Evolutionary conservation across 2,113 vertebrate genomes (phyloP), one percentile per base, ranked within the genome.

Genomic region (Scartelaos histophorus): DNA sequence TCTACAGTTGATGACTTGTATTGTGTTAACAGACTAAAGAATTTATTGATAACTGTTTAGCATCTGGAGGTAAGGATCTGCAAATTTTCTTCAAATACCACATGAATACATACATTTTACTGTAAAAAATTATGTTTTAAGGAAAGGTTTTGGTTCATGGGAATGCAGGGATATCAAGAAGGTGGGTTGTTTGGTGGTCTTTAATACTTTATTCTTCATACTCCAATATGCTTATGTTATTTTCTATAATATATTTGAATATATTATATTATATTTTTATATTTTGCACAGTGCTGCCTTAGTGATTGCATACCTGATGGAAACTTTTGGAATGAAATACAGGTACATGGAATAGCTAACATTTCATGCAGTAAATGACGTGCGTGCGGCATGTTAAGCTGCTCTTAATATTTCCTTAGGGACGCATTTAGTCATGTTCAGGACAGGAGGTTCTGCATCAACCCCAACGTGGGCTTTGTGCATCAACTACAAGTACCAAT

Each of bases 271-370:
- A n/a, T n/a, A n/a, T n/a, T n/a, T n/a, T n/a, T n/a, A n/a, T n/a
- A n/a, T 93, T 64, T 88, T 58, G 56, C 2, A 7, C 24, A 99
- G 98, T 91, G 98, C 98, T 93, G 98, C 98, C 92, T 97, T 99
- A 95, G 97, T 98, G 88, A 98, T 99, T 92, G 97, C 97, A 43
- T 99, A 99, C 88, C 96, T 99, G 85, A 99, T 99, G 98, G 98
- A 99, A 94, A 98, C 97, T 17, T 99, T 99, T 92, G 98, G 98
- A 78, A 94, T 98, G 87, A 99, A 99, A 83, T 99, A 99, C 95
- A 99, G 97, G 98, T 98, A 85, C 87, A 89, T 66, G 9, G 38
- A 62, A 34, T 35, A 64, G n/a, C 58, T 34, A 58, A 21, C 5
- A 24, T 56, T 29, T 25, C 2, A 17, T 64, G 7, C 10, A 43